These are phyloP conservation scores for Passer domesticus DNA, from an alignment of 2,113 vertebrate genomes.

Conservation along the genomic window DNA sequence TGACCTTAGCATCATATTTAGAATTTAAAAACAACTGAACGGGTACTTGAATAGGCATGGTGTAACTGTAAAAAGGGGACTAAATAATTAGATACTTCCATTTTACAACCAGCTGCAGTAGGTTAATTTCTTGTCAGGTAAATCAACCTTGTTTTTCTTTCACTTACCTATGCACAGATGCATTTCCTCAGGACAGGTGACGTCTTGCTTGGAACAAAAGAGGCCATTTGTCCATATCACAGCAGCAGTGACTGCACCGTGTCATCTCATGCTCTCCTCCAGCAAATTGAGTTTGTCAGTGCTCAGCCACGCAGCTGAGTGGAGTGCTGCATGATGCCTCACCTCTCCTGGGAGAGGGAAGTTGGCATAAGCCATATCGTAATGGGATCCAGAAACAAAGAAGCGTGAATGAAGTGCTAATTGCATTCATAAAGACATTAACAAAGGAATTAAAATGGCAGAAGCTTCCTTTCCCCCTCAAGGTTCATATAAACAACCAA, in stretches of 20 bases:
- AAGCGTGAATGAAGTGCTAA: constrained; percentile 82
- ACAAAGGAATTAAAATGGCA: constrained; percentile 81
- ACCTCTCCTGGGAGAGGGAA: constrained; percentile 70
- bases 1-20: background rate
- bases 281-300: constrained; percentile 81
- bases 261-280: constrained; percentile 43
- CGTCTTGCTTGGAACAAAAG: constrained; percentile 36
- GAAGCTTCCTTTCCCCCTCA: constrained; percentile 58
- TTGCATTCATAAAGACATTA: constrained; percentile 84
- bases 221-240: constrained; percentile 47
- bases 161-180: background rate
- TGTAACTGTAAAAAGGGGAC: background rate
- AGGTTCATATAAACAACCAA: constrained; percentile 40
- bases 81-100: background rate
- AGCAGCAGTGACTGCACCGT: background rate
- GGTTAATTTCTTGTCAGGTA: background rate
- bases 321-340: constrained; percentile 58
- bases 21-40: background rate
- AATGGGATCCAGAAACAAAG: constrained; percentile 81
- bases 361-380: constrained; percentile 73
- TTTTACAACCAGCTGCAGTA: background rate
- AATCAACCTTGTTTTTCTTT: background rate
- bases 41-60: background rate
- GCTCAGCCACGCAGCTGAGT: constrained; percentile 74
- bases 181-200: constrained; percentile 17